phyloP scores from a whole-genome alignment of 2,797 vertebrate genomes.

The Onychomys arenicola region DNA sequence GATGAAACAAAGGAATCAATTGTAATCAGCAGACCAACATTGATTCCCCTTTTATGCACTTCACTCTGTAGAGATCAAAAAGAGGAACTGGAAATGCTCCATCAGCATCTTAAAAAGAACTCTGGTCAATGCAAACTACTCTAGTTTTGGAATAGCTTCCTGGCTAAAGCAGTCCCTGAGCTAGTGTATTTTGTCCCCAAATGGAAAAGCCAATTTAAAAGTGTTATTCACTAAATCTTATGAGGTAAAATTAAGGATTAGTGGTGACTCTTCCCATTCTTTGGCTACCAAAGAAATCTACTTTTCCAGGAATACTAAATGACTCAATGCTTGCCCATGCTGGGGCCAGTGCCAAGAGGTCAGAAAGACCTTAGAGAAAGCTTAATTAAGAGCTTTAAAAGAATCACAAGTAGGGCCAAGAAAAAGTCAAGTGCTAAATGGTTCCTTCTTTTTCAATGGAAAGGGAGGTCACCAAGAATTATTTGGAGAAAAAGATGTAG shows the following conservation, averaged over 20 bases:
- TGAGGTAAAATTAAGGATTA: constrained; percentile 5
- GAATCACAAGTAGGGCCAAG: constrained; percentile 5
- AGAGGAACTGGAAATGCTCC: background rate
- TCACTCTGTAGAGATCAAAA: background rate
- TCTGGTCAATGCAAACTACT: background rate
- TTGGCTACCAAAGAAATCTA: background rate
- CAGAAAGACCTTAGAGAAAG: background rate
- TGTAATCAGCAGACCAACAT: background rate
- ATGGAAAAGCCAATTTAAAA: background rate
- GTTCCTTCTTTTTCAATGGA: background rate
- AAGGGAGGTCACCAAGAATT: background rate
- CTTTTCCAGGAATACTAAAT: constrained; percentile 6
- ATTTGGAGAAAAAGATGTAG: background rate
- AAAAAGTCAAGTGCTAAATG: constrained; percentile 6
- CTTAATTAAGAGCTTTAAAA: constrained; percentile 7
- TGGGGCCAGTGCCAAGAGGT: background rate
- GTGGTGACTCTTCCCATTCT: background rate
- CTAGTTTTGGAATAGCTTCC: background rate
- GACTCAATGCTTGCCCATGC: background rate
- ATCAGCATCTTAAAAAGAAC: background rate
- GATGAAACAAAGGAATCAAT: background rate
- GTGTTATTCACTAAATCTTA: background rate
- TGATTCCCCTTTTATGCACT: background rate
- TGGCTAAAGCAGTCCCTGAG: background rate
- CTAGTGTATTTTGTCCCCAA: background rate